These are phyloP conservation scores for Stercorarius parasiticus DNA, from an alignment of 2,113 vertebrate species.

Conservation along the genomic window DNA sequence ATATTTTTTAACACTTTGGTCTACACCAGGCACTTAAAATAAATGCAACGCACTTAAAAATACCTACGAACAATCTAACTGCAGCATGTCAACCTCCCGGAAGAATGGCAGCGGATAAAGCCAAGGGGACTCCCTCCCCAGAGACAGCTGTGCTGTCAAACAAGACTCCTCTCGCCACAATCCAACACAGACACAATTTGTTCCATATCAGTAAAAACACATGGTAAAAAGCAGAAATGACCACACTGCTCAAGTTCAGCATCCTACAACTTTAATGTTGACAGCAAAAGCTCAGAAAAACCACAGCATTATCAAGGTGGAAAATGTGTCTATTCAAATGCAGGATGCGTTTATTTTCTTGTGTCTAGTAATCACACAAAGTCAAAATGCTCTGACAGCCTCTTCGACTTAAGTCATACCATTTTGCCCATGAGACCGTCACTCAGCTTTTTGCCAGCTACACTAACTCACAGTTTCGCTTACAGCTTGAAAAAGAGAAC, in stretches of 20 bases:
- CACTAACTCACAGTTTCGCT: neutral
- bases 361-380: neutral
- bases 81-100: neutral
- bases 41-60: neutral
- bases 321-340: neutral
- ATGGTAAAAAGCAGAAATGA: neutral
- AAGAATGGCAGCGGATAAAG: neutral
- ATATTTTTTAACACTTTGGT: neutral
- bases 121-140: neutral
- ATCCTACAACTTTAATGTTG: neutral
- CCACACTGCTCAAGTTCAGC: neutral
- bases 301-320: neutral
- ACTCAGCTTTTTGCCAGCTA: neutral
- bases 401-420: neutral
- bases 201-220: slow-evolving; percentile 26
- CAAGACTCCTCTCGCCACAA: neutral
- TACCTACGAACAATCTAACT: neutral
- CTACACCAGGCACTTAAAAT: neutral
- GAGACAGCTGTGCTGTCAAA: neutral
- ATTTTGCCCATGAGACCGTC: neutral
- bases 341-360: neutral
- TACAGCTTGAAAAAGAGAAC: neutral
- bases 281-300: neutral
- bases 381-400: neutral
- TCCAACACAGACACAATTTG: neutral